Base-by-base conservation (phyloP, 1,140 invertebrate genomes). In the Drosophila auraria region DNA sequence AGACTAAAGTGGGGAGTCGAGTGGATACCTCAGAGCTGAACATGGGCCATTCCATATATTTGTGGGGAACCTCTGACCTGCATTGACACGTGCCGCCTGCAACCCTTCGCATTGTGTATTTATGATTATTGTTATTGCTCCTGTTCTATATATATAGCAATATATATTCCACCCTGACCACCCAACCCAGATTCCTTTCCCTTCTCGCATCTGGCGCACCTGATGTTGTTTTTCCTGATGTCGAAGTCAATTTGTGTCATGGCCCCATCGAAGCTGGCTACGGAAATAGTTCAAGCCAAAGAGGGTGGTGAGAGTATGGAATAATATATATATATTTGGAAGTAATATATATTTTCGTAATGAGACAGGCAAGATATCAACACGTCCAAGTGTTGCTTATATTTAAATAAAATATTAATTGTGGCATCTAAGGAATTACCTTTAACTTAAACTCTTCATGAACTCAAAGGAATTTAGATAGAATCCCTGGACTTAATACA, bases 161-260 rank as follows among this genome's bases (percentile, higher is more conserved):
- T 59, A 53, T 17, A 25, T 51, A 72, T 57, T 23, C n/a, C 47
- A 44, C 57, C 66, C 70, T 23, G 23, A 20, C 23, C 63, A 23
- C 8, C 56, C 38, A 30, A n/a, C 33, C 47, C 38, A 38, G 42
- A 49, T 23, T 30, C 40, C 17, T 23, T 45, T 15, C 9, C 33
- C 30, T 33, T 6, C 27, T 7, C 60, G 17, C 57, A 50, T 56
- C 42, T 68, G 40, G 42, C 49, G 17, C 40, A 38, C 59, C 25
- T 56, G 30, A 36, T 59, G 42, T 71, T 73, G 49, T 63, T 51
- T 71, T 66, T 53, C 57, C 71, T 50, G 49, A 62, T 75, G 66
- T 77, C 73, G 60, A 73, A 82, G 80, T 79, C 76, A 87, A 87
- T 87, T 83, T 87, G 76, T 76, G 75, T 79, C 80, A 87, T 25